Conservation (phyloP, 2,888 invertebrate species). For the Physocephala rufipes region DNA sequence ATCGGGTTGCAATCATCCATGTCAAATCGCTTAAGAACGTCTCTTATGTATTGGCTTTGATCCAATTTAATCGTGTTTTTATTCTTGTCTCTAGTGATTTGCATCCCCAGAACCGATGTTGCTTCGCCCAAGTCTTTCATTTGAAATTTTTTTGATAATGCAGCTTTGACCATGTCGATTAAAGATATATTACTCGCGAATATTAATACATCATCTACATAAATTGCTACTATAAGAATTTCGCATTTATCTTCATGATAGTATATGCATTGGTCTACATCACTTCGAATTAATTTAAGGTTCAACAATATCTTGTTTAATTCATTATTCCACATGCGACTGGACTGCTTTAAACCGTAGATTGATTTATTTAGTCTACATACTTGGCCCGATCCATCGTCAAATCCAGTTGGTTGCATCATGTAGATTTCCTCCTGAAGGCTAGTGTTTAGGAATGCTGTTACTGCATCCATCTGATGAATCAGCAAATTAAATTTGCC, state of each 20-base stretch:
- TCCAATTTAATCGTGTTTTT: conserved; percentile 39
- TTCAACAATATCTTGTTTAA: too few species aligned
- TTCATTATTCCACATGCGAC: too few species aligned
- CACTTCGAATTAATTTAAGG: too few species aligned
- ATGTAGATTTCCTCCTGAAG: conserved; percentile 9
- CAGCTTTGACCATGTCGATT: too few species aligned
- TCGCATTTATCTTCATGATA: too few species aligned
- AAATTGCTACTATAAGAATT: too few species aligned
- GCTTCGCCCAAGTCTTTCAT: too few species aligned
- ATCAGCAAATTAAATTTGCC: conserved; percentile 14
- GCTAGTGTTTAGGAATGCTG: conserved; percentile 12
- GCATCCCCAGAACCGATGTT: too few species aligned
- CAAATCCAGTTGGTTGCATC: neutral
- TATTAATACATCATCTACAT: too few species aligned
- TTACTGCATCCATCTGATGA: conserved; percentile 27
- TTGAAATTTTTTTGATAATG: too few species aligned
- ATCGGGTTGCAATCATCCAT: conserved; percentile 40
- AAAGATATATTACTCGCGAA: too few species aligned
- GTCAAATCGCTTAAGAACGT: conserved; percentile 36
- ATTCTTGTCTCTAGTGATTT: conserved; percentile 24
- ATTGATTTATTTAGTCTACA: conserved; percentile 32
- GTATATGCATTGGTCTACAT: too few species aligned
- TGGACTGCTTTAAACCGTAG: conserved; percentile 31
- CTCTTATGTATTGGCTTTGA: conserved; percentile 42
- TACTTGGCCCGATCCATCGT: neutral